Conservation (phyloP, 2,113 vertebrate species). For the Ceyx margarethae region DNA sequence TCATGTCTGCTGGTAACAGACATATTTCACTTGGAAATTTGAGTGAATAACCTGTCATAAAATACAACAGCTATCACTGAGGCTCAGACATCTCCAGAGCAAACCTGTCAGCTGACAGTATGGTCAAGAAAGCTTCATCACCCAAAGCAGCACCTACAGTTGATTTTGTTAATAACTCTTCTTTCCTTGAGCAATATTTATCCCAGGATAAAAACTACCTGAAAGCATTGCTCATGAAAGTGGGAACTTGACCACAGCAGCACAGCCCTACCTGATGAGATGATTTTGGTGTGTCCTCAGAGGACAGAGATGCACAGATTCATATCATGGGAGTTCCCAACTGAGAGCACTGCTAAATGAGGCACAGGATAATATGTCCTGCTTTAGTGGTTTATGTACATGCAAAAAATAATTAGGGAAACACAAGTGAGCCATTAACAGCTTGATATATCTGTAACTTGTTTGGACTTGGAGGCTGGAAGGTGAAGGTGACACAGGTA, state of each 20-base stretch:
- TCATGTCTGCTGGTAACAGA: not conserved
- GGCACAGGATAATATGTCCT: not conserved
- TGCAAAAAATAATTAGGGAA: not conserved
- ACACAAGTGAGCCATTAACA: accelerated
- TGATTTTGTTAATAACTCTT: not conserved
- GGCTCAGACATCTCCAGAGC: not conserved
- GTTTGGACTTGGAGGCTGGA: not conserved
- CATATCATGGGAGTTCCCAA: not conserved
- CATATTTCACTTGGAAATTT: not conserved
- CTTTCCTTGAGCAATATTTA: not conserved
- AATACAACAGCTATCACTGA: accelerated
- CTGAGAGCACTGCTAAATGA: not conserved
- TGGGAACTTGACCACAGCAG: not conserved
- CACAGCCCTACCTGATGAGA: not conserved
- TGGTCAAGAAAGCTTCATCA: not conserved
- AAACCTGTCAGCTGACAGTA: not conserved
- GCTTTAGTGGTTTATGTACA: accelerated
- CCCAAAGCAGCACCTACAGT: not conserved
- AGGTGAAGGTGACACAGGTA: not conserved
- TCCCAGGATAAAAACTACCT: not conserved
- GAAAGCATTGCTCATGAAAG: not conserved
- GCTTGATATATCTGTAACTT: not conserved
- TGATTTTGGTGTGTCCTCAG: not conserved
- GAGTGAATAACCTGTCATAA: not conserved
- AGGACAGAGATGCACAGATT: not conserved